These are phyloP conservation scores for Bombylius discolor DNA, from an alignment of 2,888 invertebrate species.

Conservation along the genomic window DNA sequence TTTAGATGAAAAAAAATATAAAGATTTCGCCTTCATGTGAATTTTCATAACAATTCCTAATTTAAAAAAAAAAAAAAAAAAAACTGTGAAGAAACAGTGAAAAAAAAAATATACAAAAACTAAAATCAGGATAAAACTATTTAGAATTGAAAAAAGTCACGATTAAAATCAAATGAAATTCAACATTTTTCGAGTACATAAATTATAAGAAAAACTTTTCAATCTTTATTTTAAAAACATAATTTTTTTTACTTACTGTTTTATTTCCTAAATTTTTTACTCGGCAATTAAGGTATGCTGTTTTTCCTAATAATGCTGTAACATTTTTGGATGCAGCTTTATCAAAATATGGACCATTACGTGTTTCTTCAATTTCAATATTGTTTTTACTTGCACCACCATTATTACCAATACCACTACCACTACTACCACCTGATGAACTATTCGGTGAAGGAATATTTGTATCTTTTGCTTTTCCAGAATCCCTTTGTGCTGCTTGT, in stretches of 20 bases:
- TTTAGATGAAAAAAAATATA: too few relatives aligned
- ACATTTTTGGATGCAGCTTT: conserved; percentile 57
- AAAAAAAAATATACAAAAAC: too few relatives aligned
- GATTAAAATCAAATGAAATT: too few relatives aligned
- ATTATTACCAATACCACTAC: conserved; percentile 1
- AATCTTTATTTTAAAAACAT: too few relatives aligned
- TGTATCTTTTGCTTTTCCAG: conserved; percentile 30
- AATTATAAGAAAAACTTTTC: too few relatives aligned
- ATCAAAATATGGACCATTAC: conserved; percentile 64
- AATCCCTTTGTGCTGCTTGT: conserved; percentile 32
- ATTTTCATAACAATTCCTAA: too few relatives aligned
- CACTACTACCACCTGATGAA: conserved; percentile 18
- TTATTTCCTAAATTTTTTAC: conserved; percentile 84
- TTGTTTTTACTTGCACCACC: conserved; percentile 15
- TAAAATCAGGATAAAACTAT: too few relatives aligned
- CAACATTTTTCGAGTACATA: too few relatives aligned
- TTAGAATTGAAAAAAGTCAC: too few relatives aligned
- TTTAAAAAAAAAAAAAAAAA: too few relatives aligned
- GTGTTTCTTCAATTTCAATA: conserved; percentile 36
- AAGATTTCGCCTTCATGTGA: too few relatives aligned
- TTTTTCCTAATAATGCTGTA: conserved; percentile 77
- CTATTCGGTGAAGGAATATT: conserved; percentile 14
- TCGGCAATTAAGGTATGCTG: conserved; percentile 77
- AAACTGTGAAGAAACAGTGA: too few relatives aligned
- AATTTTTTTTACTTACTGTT: conserved; percentile 80